These are phyloP conservation scores for Drosophila ohnishii DNA, from an alignment of 1,140 invertebrate species.

Conservation along the genomic window DNA sequence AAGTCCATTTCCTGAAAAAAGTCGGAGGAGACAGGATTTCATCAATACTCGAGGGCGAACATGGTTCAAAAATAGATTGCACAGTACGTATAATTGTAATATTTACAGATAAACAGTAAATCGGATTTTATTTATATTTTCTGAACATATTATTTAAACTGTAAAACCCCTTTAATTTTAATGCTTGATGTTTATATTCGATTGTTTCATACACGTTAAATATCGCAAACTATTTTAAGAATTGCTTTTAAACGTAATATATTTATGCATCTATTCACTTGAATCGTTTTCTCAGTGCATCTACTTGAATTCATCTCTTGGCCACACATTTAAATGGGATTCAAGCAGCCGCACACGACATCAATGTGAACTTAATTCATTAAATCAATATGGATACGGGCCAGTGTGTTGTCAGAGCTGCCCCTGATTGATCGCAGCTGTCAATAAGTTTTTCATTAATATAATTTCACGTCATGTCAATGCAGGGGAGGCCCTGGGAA, in stretches of 20 bases:
- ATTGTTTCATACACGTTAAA: not conserved
- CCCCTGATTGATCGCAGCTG: conserved; percentile 74
- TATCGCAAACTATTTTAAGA: not conserved
- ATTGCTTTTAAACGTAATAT: not conserved
- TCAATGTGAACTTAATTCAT: conserved; percentile 64
- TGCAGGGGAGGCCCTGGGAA: conserved; percentile 21
- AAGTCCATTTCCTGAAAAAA: conserved; percentile 86
- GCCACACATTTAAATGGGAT: conserved; percentile 37
- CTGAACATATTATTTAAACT: not conserved
- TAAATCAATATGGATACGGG: conserved; percentile 56
- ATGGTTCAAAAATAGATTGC: conserved; percentile 16
- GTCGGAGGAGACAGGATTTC: conserved; percentile 22
- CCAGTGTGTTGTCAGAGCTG: conserved; percentile 53
- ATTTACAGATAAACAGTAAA: not conserved
- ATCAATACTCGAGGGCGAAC: conserved; percentile 17
- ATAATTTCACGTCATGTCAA: conserved; percentile 75
- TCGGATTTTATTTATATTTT: not conserved
- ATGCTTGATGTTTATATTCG: not conserved
- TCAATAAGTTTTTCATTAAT: conserved; percentile 82
- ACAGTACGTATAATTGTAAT: not conserved
- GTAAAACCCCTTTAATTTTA: not conserved
- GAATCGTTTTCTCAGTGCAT: not conserved
- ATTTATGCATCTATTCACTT: too few species aligned
- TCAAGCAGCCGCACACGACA: conserved; percentile 37
- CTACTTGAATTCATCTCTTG: conserved; percentile 29